Base-by-base conservation (phyloP, 2,797 vertebrate species). In the Chaenodraco wilsoni region DNA sequence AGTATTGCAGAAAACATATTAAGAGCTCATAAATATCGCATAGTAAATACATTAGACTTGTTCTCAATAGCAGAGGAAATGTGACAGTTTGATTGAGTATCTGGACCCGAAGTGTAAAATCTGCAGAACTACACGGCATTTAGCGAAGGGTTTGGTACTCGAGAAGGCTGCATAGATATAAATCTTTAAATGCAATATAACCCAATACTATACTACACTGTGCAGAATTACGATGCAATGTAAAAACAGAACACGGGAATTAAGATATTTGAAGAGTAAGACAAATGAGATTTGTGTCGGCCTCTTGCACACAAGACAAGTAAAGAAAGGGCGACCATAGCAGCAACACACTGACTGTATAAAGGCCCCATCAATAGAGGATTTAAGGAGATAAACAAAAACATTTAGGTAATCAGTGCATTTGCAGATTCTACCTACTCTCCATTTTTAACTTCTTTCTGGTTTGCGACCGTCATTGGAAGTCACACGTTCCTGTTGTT, bases 401-500 rank as follows among this genome's bases (percentile, higher is more conserved):
- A n/a, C 9, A 48, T 9, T 14, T 27, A 4, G 1, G n/a, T 21
- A 43, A 23, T 27, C 15, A 37, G 10, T 63, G 13, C 13, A 27
- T 54, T 37, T 27, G 5, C 31, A 27, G 17, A 64, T 51, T 27
- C 8, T 44, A 44, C 44, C 14, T 23, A 13, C 16, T 54, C 7
- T 13, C 12, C 8, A 50, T 16, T 51, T 14, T 52, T 2, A 59
- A 43, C 33, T 16, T 44, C 17, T 27, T 43, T 40, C 8, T 41
- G 17, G 17, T 65, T 72, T 49, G 23, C 17, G 21, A 21, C 21
- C 21, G 51, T 52, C 1, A 19, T 67, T 54, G 6, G 3, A 66
- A 57, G 51, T 72, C 37, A 54, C 6, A 55, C 16, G 27, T n/a
- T 3, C 40, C 54, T 41, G 19, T 23, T 58, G 44, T 73, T 77